Conservation (phyloP, 64 coral and sea anemone species). For the Astreopora myriophthalma region DNA sequence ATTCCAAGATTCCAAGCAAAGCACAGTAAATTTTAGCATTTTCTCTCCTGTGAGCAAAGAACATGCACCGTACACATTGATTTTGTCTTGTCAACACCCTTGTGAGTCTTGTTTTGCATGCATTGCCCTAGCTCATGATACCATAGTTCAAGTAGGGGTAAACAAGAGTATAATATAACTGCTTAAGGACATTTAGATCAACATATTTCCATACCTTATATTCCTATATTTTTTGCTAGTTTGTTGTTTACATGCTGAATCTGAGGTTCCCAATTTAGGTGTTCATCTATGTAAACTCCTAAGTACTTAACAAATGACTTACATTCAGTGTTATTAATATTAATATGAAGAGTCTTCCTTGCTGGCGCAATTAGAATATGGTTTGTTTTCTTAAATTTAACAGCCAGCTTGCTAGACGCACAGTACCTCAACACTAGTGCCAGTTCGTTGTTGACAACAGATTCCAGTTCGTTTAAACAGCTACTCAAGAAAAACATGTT, state of each 20-base stretch:
- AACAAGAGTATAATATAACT: constrained; percentile 64
- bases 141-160: constrained; percentile 62
- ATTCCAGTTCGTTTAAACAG: neutral
- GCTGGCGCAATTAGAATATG: constrained; percentile 37
- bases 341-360: constrained; percentile 35
- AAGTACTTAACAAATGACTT: constrained; percentile 37
- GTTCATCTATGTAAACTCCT: constrained; percentile 61
- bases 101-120: constrained; percentile 26
- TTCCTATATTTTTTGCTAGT: constrained; percentile 39
- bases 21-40: neutral
- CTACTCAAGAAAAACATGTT: constrained; percentile 16
- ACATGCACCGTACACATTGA: constrained; percentile 22
- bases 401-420: constrained; percentile 17
- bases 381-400: constrained; percentile 66
- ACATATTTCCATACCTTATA: neutral
- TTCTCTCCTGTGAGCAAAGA: neutral
- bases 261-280: constrained; percentile 41
- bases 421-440: neutral
- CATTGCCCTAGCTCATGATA: constrained; percentile 35
- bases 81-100: constrained; percentile 39
- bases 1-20: constrained; percentile 21
- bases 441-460: constrained; percentile 20
- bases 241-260: constrained; percentile 40
- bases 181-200: constrained; percentile 21
- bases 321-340: constrained; percentile 9